phyloP scores from a whole-genome alignment of 1,140 invertebrate species.

The Pissodes strobi region DNA sequence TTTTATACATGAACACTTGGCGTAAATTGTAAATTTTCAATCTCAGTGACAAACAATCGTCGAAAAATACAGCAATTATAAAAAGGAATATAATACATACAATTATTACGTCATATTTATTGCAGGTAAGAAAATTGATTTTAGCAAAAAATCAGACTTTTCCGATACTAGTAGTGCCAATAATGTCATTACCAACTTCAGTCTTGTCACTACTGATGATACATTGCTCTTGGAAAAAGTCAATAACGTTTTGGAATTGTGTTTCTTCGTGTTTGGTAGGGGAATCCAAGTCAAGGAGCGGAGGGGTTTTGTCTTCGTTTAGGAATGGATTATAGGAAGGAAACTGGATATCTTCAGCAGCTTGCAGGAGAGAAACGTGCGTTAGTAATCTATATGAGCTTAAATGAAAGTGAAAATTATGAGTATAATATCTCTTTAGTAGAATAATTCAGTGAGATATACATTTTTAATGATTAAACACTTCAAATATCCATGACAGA shows the following conservation, averaged over 20 bases:
- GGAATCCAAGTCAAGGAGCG: slow-evolving; percentile 48
- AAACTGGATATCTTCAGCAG: slow-evolving; percentile 58
- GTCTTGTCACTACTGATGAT: not conserved
- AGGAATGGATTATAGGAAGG: slow-evolving; percentile 62
- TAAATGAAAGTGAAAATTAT: not conserved
- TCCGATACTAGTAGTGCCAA: not conserved
- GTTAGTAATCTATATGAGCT: not conserved
- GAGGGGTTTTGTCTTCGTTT: slow-evolving; percentile 57
- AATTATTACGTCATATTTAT: too few relatives aligned
- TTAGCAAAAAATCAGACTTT: slow-evolving; percentile 8
- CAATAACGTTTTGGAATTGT: slow-evolving; percentile 48
- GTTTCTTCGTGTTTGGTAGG: slow-evolving; percentile 31
- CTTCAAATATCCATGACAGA: too few relatives aligned
- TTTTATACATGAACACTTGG: too few relatives aligned
- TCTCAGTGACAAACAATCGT: too few relatives aligned
- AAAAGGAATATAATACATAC: too few relatives aligned
- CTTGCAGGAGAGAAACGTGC: slow-evolving; percentile 62
- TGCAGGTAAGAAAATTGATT: too few relatives aligned
- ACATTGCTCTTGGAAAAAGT: slow-evolving; percentile 48
- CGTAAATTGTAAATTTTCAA: too few relatives aligned
- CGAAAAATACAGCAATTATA: too few relatives aligned
- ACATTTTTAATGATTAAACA: too few relatives aligned
- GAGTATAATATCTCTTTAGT: too few relatives aligned
- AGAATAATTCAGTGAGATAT: too few relatives aligned
- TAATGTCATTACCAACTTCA: not conserved